These are phyloP conservation scores for Drosophila nigricruria DNA, from an alignment of 2,888 invertebrate species.

Conservation along the genomic window DNA sequence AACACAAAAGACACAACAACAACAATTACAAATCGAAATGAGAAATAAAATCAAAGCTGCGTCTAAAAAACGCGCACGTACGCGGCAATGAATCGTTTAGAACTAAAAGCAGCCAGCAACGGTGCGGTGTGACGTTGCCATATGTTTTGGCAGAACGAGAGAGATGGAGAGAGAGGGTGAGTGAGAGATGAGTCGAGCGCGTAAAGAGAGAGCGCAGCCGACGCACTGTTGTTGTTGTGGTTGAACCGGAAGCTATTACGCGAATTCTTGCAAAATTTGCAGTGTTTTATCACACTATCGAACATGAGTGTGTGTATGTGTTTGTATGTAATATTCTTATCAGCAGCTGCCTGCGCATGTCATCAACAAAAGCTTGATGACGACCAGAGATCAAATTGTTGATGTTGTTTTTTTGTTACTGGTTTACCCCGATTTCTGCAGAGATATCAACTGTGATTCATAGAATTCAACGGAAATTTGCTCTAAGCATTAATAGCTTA, in stretches of 20 bases:
- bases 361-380: constrained; percentile 41
- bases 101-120: constrained; percentile 52
- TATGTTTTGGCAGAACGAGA: constrained; percentile 9
- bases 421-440: constrained; percentile 54
- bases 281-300: constrained; percentile 42
- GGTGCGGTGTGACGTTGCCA: constrained; percentile 14
- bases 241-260: constrained; percentile 69
- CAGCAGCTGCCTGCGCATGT: constrained; percentile 33
- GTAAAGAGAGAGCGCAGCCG: constrained; percentile 6
- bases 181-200: constrained; percentile 3
- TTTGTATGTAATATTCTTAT: constrained; percentile 43
- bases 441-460: constrained; percentile 58
- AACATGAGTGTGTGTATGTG: constrained; percentile 7
- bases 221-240: constrained; percentile 27
- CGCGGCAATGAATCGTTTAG: constrained; percentile 66
- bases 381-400: constrained; percentile 33
- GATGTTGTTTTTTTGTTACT: constrained; percentile 14
- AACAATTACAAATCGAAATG: constrained; percentile 32
- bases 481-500: constrained; percentile 37
- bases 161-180: not conserved
- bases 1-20: constrained; percentile 18
- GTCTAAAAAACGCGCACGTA: constrained; percentile 58
- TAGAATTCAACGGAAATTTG: constrained; percentile 53
- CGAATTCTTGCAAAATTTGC: constrained; percentile 51
- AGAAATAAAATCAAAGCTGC: constrained; percentile 35